A percentile compares a stretch with the other conserved stretches of the same genome.
Conservation (phyloP, 2,888 invertebrate genomes). For the Pheosia tremula region DNA sequence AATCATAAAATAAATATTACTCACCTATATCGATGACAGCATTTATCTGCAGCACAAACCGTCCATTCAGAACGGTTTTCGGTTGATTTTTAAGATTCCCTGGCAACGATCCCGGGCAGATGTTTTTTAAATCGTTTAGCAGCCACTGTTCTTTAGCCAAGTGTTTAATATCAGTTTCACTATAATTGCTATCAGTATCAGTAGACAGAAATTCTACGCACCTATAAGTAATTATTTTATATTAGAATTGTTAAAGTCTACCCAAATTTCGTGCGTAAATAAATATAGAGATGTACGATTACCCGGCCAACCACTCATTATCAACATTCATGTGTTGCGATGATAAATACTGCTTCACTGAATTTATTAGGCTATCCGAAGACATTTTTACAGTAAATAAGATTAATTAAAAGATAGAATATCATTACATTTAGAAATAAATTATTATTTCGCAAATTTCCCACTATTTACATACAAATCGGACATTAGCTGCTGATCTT, state of each 20-base stretch:
- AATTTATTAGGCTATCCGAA: conserved; percentile 35
- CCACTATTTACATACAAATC: conserved; percentile 14
- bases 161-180: conserved; percentile 76
- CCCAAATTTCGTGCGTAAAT: not conserved
- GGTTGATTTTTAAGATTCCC: conserved; percentile 73
- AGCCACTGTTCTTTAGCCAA: conserved; percentile 88
- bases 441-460: conserved; percentile 13
- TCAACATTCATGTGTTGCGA: conserved; percentile 66
- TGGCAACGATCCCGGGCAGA: conserved; percentile 86
- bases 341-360: conserved; percentile 60
- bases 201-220: conserved; percentile 83
- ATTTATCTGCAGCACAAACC: conserved; percentile 86
- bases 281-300: conserved; percentile 19
- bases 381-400: conserved; percentile 23
- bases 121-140: conserved; percentile 86
- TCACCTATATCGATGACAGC: conserved; percentile 85
- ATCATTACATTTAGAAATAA: not conserved
- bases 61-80: conserved; percentile 78
- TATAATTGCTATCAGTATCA: conserved; percentile 65
- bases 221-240: conserved; percentile 45
- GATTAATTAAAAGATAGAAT: conserved; percentile 10
- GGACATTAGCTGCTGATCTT: too few relatives aligned
- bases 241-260: not conserved
- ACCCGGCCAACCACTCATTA: conserved; percentile 75
- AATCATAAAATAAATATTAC: not conserved